Base-by-base conservation (phyloP, 2,113 vertebrate genomes). In the Oenanthe oenanthe region DNA sequence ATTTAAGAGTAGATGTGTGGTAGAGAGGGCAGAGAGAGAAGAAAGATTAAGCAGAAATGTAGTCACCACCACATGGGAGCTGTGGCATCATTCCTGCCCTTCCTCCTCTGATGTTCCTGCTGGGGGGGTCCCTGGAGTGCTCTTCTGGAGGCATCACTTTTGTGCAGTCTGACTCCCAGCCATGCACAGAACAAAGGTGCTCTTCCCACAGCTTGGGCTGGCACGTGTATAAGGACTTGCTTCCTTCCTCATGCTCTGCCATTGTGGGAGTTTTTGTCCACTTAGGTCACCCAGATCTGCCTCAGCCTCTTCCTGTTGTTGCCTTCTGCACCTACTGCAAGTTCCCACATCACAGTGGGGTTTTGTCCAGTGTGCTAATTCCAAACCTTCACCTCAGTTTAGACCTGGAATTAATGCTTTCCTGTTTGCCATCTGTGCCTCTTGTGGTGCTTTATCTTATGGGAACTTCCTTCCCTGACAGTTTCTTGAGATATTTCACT, bases 121-220 rank as follows among this genome's bases (percentile, higher is more conserved):
- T n/a, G 58, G 5, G 12, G 12, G 14, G 7, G 4, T n/a, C n/a
- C 14, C 20, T 56, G 24, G 24, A 40, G 5, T 28, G 17, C 5
- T 47, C 21, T 43, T 53, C 13, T 65, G n/a, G 18, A 65, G 12
- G 24, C 10, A 7, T 11, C 15, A 40, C 29, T 40, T 65, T 65
- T 40, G 19, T 10, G 5, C 9, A 38, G 2, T 18, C 17, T 5
- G 7, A 22, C 14, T 38, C 22, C 18, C 40, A 18, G 7, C 2
- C 6, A 40, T 12, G n/a, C n/a, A 28, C 28, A 54, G n/a, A 32
- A 38, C 0, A 0, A 2, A 32, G 40, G 15, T 63, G 48, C 14
- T 54, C 6, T 22, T 63, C 48, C 50, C 50, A 56, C n/a, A 63
- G 6, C 12, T 38, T 73, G 28, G 17, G 40, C 13, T 54, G 38